phyloP scores from a whole-genome alignment of 1,140 invertebrate genomes.

The Drosophila kepulauana region DNA sequence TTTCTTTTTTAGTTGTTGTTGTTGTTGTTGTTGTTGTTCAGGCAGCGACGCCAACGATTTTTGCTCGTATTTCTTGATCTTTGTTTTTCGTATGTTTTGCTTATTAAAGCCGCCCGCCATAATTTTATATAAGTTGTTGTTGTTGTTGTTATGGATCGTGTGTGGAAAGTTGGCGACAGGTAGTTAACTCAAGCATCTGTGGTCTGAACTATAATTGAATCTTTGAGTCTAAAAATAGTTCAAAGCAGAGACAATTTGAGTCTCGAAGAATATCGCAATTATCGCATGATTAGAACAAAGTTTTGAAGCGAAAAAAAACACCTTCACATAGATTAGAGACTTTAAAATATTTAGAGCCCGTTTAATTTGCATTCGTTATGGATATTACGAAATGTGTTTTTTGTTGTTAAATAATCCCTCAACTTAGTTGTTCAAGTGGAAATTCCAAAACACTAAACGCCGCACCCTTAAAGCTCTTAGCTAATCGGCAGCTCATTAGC shows the following conservation, averaged over 20 bases:
- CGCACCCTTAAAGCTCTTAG: constrained; percentile 45
- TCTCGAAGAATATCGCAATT: background rate
- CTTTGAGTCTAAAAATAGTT: constrained; percentile 5
- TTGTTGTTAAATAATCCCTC: constrained; percentile 24
- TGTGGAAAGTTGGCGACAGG: constrained; percentile 43
- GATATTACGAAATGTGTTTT: constrained; percentile 22
- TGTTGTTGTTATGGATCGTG: constrained; percentile 4
- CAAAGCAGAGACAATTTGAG: background rate
- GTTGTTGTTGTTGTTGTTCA: constrained; percentile 19
- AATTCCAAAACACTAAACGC: constrained; percentile 23
- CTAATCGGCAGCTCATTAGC: constrained; percentile 31
- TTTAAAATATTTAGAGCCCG: background rate
- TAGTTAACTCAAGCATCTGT: constrained; percentile 6
- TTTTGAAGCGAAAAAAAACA: too few species aligned
- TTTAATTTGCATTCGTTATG: constrained; percentile 25
- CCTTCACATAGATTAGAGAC: too few species aligned
- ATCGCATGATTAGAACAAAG: too few species aligned
- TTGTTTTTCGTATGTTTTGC: constrained; percentile 18
- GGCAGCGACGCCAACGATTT: constrained; percentile 25
- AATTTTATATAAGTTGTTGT: constrained; percentile 14
- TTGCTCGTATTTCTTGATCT: constrained; percentile 4
- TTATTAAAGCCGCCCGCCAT: constrained; percentile 48
- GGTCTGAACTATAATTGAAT: background rate
- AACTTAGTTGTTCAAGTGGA: constrained; percentile 23
- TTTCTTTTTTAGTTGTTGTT: background rate